Base-by-base conservation (phyloP, 1,140 invertebrate species). In the Dolichoris vasculosae region DNA sequence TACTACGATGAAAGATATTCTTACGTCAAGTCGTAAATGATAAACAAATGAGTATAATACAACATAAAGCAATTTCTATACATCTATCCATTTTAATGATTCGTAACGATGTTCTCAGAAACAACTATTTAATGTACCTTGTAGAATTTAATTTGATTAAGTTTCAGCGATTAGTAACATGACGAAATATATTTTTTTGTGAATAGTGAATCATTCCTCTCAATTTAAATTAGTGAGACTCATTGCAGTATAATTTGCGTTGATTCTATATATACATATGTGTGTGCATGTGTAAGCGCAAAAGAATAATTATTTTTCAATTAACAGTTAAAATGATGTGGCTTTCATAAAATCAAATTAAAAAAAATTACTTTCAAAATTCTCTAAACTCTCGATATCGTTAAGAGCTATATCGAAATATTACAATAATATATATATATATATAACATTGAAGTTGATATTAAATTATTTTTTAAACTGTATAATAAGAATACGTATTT, bases 71-170 rank as follows among this genome's bases (percentile, higher is more conserved):
- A n/a, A 3, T 20, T 40, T 69, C 17, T 32, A n/a, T 73, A 43
- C 0, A 0, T 43, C 17, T 40, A 73, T 73, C 6, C 26, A 13
- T 43, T 73, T 73, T 23, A 73, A 73, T 40, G 17, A 73, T 73
- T 73, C 9, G 69, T 73, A 73, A 73, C 26, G 20, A 73, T n/a
- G 2, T 43, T 73, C 38, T 43, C 0, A 73, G 69, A 43, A 73
- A 73, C 20, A 43, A 43, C 23, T n/a, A 73, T 73, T 43, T 26
- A 73, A 43, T n/a, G 69, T 38, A 43, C 17, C 38, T 40, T 35
- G 67, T n/a, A 73, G 7, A 73, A 73, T 73, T 73, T 26, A 73
- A 73, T 73, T 73, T 43, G 23, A 73, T 73, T 73, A 43, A 38
- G 67, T 26, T 40, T 23, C n/a, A 71, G 38, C 38, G 40, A 73